A percentile compares a stretch with the other conserved stretches of the same genome.
Evolutionary conservation across 2,113 vertebrate species (phyloP).

Genomic region (Erythrocercus mccallii): DNA sequence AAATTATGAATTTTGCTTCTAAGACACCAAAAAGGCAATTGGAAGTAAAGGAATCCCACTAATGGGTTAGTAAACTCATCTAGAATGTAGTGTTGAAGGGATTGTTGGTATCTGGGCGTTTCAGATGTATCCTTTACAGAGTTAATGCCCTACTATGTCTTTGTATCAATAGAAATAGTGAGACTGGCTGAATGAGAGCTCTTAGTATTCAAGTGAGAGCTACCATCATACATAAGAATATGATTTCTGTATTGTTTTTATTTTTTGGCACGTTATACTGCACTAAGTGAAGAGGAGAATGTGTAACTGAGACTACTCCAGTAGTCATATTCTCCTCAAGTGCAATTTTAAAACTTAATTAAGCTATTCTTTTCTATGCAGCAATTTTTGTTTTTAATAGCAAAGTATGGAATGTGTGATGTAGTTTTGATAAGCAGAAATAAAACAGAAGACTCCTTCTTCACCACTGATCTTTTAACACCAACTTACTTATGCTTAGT

Average conservation of each 20-base stretch:
- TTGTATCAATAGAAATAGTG: neutral
- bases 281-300: neutral
- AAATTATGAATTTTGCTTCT: neutral
- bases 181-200: neutral
- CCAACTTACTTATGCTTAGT: neutral
- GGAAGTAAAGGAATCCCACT: neutral
- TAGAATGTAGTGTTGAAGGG: neutral
- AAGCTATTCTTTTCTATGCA: neutral
- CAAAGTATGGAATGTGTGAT: neutral
- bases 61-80: neutral
- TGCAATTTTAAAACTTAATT: neutral
- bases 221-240: neutral
- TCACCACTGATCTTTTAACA: neutral
- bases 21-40: neutral
- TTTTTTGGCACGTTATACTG: neutral
- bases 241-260: neutral
- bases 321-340: neutral
- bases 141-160: neutral
- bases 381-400: neutral
- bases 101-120: neutral
- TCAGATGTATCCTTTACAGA: neutral
- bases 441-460: neutral
- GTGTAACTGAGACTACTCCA: accelerated
- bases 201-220: neutral
- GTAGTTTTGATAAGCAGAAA: neutral